Base-by-base conservation (phyloP, 1,140 invertebrate species). In the Lycorma delicatula region DNA sequence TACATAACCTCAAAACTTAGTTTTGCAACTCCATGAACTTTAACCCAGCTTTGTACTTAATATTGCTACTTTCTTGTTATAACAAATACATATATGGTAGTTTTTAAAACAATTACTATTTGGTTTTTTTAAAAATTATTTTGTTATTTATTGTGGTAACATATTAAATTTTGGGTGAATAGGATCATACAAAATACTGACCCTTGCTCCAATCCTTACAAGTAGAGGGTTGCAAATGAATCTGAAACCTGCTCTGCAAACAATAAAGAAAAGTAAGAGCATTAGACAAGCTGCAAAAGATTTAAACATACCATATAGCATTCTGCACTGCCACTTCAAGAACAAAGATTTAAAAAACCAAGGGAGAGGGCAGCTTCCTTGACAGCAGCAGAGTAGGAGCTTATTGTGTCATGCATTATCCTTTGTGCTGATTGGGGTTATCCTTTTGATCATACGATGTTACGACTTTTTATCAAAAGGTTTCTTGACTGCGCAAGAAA, bases 301-400 rank as follows among this genome's bases (percentile, higher is more conserved):
- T 20, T 20, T 16, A 16, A 20, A 41, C n/a, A 41, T 41, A 41
- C 36, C 36, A 41, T 41, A 41, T 41, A 41, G n/a, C 11, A 20
- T 41, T 13, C 36, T 41, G n/a, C 20, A 41, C 36, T 20, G 36
- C n/a, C 36, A 41, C 20, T 41, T 41, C n/a, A 41, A 41, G 20
- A 41, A 41, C 20, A 41, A 41, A 41, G 20, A 41, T 20, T 41
- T 41, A 20, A 41, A 41, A 41, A 41, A 41, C n/a, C 36, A 41
- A 41, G 36, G 36, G n/a, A 20, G 36, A 20, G n/a, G n/a, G n/a
- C n/a, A 13, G 20, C 36, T 16, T 13, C 36, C 20, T 41, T 41
- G 36, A 16, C 36, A 16, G n/a, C 36, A 41, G 20, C n/a, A 20
- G 36, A 41, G 20, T 13, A 41, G 20, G 11, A 41, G 20, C 36